These are phyloP conservation scores for Artibeus lituratus DNA, from an alignment of 2,797 vertebrate genomes.

Conservation along the genomic window DNA sequence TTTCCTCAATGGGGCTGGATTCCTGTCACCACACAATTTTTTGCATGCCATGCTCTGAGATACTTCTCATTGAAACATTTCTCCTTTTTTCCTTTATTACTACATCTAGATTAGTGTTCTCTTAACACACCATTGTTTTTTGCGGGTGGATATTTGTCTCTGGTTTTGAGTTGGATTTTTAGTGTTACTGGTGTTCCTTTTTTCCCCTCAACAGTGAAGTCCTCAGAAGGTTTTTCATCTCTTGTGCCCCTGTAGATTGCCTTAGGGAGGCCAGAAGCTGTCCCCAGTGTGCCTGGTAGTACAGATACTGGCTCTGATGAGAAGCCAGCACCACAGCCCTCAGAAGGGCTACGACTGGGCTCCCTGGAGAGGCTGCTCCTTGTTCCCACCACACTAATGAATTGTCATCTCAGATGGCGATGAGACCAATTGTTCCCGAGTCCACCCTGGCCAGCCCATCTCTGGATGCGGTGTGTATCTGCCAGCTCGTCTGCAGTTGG, in stretches of 20 bases:
- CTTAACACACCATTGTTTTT: neutral
- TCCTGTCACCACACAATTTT: constrained; percentile 51
- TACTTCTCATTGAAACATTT: constrained; percentile 49
- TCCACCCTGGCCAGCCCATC: constrained; percentile 4
- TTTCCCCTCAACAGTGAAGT: neutral
- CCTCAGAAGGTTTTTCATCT: neutral
- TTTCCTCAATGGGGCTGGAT: constrained; percentile 62
- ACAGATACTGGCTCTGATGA: neutral
- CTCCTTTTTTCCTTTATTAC: neutral
- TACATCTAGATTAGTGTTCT: neutral
- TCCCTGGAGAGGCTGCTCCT: constrained; percentile 32
- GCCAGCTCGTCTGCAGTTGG: neutral
- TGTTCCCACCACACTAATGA: constrained; percentile 52
- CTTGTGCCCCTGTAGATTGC: neutral
- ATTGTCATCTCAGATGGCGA: constrained; percentile 44
- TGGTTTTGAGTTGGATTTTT: neutral
- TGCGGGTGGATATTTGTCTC: neutral
- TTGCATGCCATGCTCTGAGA: neutral
- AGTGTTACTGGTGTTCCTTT: neutral
- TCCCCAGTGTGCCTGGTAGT: neutral
- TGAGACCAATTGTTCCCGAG: constrained; percentile 33
- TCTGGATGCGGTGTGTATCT: constrained; percentile 7
- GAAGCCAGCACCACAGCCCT: neutral
- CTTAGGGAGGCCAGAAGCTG: neutral
- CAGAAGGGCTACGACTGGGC: constrained; percentile 35